phyloP scores from a whole-genome alignment of 2,888 invertebrate species.

The Mesorhabditis spiculigera region DNA sequence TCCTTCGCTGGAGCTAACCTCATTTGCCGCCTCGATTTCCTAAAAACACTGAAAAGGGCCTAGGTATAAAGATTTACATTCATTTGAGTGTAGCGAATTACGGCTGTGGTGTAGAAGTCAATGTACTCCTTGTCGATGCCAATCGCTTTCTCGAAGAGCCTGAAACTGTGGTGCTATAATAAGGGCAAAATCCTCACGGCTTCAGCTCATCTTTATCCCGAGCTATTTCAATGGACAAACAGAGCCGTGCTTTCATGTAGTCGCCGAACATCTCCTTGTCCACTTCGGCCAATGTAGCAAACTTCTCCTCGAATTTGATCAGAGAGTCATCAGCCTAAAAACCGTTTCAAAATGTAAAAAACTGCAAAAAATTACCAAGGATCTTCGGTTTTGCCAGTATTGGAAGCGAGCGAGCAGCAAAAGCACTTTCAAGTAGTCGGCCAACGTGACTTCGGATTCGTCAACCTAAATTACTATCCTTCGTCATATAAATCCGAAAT shows the following conservation, averaged over 20 bases:
- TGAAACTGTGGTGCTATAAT: background rate
- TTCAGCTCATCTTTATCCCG: conserved; percentile 12
- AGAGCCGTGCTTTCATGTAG: conserved; percentile 7
- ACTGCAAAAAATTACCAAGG: background rate
- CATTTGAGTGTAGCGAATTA: conserved; percentile 14
- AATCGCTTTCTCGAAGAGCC: conserved; percentile 13
- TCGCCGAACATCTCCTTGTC: conserved; percentile 11
- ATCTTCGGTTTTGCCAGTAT: conserved; percentile 11
- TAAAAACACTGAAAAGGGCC: background rate
- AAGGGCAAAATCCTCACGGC: background rate
- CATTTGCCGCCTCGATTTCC: background rate
- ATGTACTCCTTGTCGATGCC: conserved; percentile 14
- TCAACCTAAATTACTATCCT: background rate
- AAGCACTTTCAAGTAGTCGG: conserved; percentile 10
- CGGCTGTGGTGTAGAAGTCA: conserved; percentile 19
- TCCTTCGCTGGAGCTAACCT: background rate
- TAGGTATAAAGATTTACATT: background rate
- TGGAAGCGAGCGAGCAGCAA: conserved; percentile 16
- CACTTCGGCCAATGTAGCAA: conserved; percentile 10
- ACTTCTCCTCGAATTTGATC: conserved; percentile 12
- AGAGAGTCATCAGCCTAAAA: background rate
- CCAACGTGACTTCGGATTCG: conserved; percentile 8
- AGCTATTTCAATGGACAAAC: conserved; percentile 15
- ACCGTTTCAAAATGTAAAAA: background rate
- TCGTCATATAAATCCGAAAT: background rate